Evolutionary conservation across 1,140 invertebrate genomes (phyloP), one percentile per base, ranked within the genome.

Genomic region (Ectropis grisescens): DNA sequence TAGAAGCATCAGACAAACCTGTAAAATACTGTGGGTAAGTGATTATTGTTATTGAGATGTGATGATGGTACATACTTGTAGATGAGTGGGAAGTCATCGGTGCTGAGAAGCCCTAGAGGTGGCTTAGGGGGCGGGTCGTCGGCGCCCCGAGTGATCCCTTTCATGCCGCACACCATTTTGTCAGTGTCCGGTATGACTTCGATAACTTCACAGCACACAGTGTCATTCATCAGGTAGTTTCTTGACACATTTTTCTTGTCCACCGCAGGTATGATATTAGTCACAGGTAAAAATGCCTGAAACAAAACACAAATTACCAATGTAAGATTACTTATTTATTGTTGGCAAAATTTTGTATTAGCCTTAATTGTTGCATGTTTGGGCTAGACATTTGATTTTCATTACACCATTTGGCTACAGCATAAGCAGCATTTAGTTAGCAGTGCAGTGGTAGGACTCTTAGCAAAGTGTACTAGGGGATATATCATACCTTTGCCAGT

Each of bases 161-260:
- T 91, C 89, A 96, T 93, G 58, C 93, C 93, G 66, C 92, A 87
- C 43, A 92, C 88, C 66, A 97, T 87, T 83, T 94, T 95, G 75
- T 95, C 92, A 13, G 89, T 89, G 64, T 95, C 93, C 28, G 91
- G 87, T 59, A 91, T 91, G 38, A 95, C 89, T 85, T 92, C 91
- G 54, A 94, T 84, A 11, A 96, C 91, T 84, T 95, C 93, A 82
- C 93, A 94, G 84, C 92, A 91, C 29, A 94, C 87, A 52, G 89
- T 88, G 82, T 94, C 92, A 86, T 91, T 94, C 82, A 88, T 88
- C 78, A 88, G 87, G 85, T 90, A 93, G 75, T 85, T 87, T 76
- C 88, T 88, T 70, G 86, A 88, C 50, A 90, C 87, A 67, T 90
- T 91, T 82, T 93, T 91, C 84, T 93, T 91, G 84, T 93, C 90